A percentile compares a stretch with the other conserved stretches of the same genome.
phyloP scores from a whole-genome alignment of 2,888 invertebrate genomes.

The Scotopteryx bipunctaria region DNA sequence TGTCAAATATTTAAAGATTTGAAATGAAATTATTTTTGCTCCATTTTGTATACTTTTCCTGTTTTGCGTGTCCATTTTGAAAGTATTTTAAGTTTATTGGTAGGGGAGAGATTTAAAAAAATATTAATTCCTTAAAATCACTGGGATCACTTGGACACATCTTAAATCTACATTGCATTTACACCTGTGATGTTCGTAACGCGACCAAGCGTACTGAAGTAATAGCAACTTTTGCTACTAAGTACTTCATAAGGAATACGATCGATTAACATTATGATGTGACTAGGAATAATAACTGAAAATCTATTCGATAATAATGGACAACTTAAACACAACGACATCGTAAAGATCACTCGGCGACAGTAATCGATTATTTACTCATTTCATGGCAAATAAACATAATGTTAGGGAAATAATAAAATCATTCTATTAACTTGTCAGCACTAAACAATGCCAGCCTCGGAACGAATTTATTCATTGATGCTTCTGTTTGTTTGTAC shows the following conservation, averaged over 20 bases:
- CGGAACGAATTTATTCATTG: conserved; percentile 8
- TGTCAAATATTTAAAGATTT: too few species aligned
- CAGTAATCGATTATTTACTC: conserved; percentile 20
- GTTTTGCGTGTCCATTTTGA: too few species aligned
- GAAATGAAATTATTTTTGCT: too few species aligned
- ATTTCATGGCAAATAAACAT: conserved; percentile 18
- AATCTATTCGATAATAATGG: neutral
- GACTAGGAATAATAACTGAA: neutral
- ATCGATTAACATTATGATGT: neutral
- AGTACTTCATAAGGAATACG: neutral
- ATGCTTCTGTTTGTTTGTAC: neutral
- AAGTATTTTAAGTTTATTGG: too few species aligned
- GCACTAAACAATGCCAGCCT: conserved; percentile 3
- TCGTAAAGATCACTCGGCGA: conserved; percentile 11
- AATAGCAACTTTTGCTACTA: too few species aligned
- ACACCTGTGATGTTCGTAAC: too few species aligned
- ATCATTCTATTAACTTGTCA: conserved; percentile 19
- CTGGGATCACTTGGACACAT: too few species aligned
- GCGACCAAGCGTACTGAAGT: too few species aligned
- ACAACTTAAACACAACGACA: conserved; percentile 6
- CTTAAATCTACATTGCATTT: too few species aligned
- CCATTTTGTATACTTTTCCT: too few species aligned
- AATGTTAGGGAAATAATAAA: conserved; percentile 16
- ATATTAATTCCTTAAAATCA: too few species aligned
- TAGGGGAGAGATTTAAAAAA: too few species aligned